Conservation (phyloP, 2,113 vertebrate genomes). For the Hyperopisus bebe region DNA sequence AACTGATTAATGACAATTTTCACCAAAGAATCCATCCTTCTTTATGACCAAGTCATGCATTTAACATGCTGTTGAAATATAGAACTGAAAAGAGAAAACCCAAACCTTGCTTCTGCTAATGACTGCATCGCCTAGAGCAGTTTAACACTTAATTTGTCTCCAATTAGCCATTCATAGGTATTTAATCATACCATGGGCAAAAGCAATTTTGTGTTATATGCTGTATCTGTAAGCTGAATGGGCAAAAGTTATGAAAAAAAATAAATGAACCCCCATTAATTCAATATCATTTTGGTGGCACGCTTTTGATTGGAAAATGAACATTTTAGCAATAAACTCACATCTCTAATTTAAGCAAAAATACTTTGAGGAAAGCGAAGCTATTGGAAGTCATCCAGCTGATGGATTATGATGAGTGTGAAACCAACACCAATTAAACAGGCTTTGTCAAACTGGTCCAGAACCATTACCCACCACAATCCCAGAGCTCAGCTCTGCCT, state of each 20-base stretch:
- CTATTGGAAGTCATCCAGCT: background rate
- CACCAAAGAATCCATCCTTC: background rate
- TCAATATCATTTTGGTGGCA: background rate
- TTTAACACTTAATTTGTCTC: background rate
- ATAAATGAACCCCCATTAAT: background rate
- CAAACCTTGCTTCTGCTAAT: background rate
- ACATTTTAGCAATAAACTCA: background rate
- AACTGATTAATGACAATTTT: background rate
- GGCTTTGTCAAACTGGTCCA: background rate
- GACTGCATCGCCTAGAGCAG: background rate
- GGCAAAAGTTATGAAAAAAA: background rate
- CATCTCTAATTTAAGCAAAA: background rate
- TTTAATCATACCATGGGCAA: background rate
- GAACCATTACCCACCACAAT: background rate
- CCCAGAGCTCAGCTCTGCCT: background rate
- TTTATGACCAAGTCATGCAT: background rate
- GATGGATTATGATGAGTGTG: background rate
- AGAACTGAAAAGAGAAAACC: background rate
- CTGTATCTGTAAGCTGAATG: background rate
- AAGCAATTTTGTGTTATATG: background rate
- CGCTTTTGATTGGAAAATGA: background rate
- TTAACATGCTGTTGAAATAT: background rate
- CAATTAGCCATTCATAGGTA: background rate
- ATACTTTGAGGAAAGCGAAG: background rate
- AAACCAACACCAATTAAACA: background rate